Evolutionary conservation across 2,113 vertebrate genomes (phyloP).

Genomic region (Campylorhamphus procurvoides): DNA sequence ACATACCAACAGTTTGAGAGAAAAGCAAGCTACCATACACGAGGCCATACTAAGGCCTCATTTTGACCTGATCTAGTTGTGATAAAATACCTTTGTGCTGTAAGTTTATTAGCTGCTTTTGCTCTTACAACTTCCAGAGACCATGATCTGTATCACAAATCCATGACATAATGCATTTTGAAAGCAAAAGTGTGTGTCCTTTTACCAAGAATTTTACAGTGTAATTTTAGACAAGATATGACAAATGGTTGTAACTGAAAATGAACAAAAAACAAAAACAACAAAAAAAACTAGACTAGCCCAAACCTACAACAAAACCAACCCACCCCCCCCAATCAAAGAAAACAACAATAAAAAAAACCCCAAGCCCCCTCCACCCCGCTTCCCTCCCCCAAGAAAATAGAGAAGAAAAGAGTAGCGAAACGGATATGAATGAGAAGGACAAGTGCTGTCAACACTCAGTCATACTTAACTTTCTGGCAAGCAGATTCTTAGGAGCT

Average conservation of each 20-base stretch:
- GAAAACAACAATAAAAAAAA: too few species aligned
- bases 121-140: not conserved
- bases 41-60: not conserved
- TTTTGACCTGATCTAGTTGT: not conserved
- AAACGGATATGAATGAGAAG: not conserved
- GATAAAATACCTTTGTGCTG: not conserved
- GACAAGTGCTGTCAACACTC: not conserved
- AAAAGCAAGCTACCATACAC: not conserved
- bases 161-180: not conserved
- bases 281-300: too few species aligned
- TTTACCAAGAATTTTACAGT: not conserved
- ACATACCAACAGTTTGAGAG: not conserved
- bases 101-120: not conserved
- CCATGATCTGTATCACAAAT: not conserved
- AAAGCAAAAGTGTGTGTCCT: not conserved
- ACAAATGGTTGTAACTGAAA: not conserved
- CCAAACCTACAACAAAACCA: not conserved
- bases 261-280: not conserved
- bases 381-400: too few species aligned
- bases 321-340: too few species aligned
- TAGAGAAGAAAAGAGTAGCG: fast-evolving
- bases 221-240: not conserved
- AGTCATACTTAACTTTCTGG: not conserved
- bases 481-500: not conserved
- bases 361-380: too few species aligned